These are phyloP conservation scores for Petromus typicus DNA, from an alignment of 2,113 vertebrate species.

Conservation along the genomic window DNA sequence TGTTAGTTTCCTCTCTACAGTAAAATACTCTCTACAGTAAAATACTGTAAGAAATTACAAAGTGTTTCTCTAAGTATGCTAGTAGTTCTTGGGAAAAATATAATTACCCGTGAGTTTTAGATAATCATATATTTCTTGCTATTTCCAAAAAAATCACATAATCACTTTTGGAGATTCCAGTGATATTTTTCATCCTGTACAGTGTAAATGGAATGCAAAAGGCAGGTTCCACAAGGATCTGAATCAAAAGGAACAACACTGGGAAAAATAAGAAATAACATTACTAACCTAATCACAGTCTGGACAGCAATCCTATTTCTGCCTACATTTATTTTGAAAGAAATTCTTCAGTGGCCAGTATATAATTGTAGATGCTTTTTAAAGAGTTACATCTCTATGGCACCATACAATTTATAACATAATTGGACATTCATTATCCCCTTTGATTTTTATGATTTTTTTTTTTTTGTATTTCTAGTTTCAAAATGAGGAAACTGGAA, in stretches of 20 bases:
- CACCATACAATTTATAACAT: background rate
- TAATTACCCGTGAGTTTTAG: background rate
- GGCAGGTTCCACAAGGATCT: background rate
- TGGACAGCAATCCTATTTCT: background rate
- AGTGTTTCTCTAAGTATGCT: background rate
- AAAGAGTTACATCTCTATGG: background rate
- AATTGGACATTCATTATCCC: background rate
- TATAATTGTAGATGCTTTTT: background rate
- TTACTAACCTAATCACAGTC: background rate
- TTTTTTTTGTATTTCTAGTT: background rate
- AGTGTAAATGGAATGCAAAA: background rate
- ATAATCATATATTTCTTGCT: background rate
- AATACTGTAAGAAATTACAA: background rate
- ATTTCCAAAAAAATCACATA: conserved; percentile 4
- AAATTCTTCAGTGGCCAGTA: background rate
- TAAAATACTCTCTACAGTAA: background rate
- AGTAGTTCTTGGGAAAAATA: background rate
- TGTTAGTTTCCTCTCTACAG: background rate
- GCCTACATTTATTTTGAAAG: background rate
- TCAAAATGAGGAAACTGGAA: background rate
- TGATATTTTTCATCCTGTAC: background rate
- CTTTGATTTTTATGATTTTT: background rate
- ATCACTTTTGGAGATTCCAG: background rate
- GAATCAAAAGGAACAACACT: background rate
- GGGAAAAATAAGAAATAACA: background rate